These are phyloP conservation scores for Drosophila cardini DNA, from an alignment of 1,140 invertebrate genomes.

Conservation along the genomic window DNA sequence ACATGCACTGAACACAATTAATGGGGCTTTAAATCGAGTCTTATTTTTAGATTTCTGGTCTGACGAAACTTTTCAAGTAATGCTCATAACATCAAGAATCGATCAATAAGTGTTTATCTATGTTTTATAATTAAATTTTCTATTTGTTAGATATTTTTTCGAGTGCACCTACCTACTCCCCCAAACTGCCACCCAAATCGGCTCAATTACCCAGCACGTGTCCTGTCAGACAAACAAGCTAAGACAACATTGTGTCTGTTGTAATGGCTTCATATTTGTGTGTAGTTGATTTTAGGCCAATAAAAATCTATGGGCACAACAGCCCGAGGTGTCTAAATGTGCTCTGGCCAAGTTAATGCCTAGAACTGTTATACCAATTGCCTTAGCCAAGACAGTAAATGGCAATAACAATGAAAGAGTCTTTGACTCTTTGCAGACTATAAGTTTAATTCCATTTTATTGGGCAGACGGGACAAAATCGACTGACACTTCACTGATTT, in stretches of 20 bases:
- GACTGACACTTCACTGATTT: not conserved
- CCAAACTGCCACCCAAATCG: conserved; percentile 5
- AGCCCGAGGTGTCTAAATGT: conserved; percentile 25
- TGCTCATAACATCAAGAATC: no score
- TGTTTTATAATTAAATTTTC: no score
- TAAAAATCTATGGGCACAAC: conserved; percentile 43
- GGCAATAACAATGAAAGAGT: conserved; percentile 18
- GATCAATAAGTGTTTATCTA: no score
- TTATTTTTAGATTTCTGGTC: no score
- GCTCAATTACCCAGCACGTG: conserved; percentile 54
- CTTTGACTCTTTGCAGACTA: not conserved
- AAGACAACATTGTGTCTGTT: conserved; percentile 48
- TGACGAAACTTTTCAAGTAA: no score
- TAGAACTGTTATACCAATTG: conserved; percentile 29
- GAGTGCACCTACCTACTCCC: not conserved
- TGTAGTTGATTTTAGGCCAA: conserved; percentile 34
- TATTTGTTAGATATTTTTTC: no score
- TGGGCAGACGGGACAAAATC: not conserved
- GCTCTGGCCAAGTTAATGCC: conserved; percentile 6
- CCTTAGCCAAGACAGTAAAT: not conserved
- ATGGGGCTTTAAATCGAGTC: no score
- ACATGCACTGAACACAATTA: not conserved
- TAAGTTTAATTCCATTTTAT: conserved; percentile 16
- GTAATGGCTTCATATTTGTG: conserved; percentile 59
- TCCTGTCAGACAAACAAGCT: conserved; percentile 36